These are phyloP conservation scores for Strongylocentrotus purpuratus DNA, from an alignment of 35 echinoderm and acorn worm genomes.

Conservation along the genomic window DNA sequence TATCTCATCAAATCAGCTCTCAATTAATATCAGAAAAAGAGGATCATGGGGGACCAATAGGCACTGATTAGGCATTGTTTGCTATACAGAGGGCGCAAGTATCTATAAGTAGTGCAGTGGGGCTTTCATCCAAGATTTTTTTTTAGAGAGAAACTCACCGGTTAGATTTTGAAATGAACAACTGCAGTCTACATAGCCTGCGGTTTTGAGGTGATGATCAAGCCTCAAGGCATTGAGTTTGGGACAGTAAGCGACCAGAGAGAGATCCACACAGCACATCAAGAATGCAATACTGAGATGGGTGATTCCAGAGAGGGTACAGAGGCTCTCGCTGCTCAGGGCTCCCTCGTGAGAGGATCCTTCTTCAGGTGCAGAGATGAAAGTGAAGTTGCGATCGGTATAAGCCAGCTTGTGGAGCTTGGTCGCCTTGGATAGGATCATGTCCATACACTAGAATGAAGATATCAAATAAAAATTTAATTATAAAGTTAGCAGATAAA, in stretches of 20 bases:
- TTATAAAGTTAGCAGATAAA: too few species aligned
- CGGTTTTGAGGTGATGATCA: neutral
- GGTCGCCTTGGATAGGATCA: neutral
- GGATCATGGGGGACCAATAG: too few species aligned
- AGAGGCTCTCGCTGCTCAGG: neutral
- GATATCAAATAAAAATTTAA: too few species aligned
- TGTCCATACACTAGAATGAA: neutral
- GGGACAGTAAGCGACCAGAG: neutral
- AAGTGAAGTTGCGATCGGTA: neutral
- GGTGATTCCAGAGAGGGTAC: neutral
- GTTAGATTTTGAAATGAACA: neutral
- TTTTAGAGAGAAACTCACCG: neutral
- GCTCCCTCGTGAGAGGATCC: neutral
- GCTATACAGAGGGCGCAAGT: too few species aligned
- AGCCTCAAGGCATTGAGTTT: neutral
- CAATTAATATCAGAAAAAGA: too few species aligned
- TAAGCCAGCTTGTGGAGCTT: neutral
- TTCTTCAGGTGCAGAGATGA: neutral
- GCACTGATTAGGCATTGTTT: too few species aligned
- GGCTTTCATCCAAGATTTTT: too few species aligned
- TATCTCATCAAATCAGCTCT: too few species aligned
- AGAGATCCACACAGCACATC: neutral
- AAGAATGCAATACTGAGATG: neutral
- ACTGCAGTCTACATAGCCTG: neutral
- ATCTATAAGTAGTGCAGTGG: too few species aligned